Evolutionary conservation across 2,113 vertebrate species (phyloP), one percentile per base, ranked within the genome.

Genomic region (Lepus europaeus): DNA sequence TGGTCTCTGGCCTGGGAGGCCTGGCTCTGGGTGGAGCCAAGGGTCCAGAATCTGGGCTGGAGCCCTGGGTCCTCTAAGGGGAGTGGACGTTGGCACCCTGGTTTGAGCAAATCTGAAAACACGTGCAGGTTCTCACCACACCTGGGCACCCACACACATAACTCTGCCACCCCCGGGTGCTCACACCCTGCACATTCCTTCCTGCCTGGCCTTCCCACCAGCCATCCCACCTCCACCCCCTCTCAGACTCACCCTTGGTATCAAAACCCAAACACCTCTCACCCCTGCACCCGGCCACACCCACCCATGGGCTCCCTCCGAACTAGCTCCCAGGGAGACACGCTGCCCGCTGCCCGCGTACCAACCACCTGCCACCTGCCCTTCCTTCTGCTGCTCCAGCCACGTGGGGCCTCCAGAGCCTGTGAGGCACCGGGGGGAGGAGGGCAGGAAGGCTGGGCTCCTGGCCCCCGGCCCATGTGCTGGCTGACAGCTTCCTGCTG

Each of bases 131-230:
- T 94, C 87, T 94, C 16, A 14, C 88, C 97, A 95, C 83, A 73
- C 96, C 96, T 95, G 85, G 59, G 22, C 93, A 76, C 95, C 95
- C 93, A 95, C 97, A 83, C 70, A 29, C 94, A 96, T 96, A 96
- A 22, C 74, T 96, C 77, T 8, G 9, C 85, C 69, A 20, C 95
- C 97, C 56, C 85, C 39, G 6, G 69, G 11, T 2, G 22, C 33
- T 72, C 92, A 97, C 93, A 74, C 96, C 97, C 95, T 86, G 20
- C 5, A 17, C 93, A 93, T 97, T 95, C 90, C 83, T 96, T 73
- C 25, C 9, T n/a, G 61, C 90, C 70, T 63, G 80, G 80, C 27
- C 72, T 78, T 72, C 94, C 96, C 49, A 95, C 91, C 49, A 61
- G 59, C 69, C 70, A 61, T 89, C 91, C 93, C 89, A 94, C 61